Evolutionary conservation across 37 sponge, comb jelly and placozoan species (phyloP).

Genomic region (Halisarca cf. caerulea): DNA sequence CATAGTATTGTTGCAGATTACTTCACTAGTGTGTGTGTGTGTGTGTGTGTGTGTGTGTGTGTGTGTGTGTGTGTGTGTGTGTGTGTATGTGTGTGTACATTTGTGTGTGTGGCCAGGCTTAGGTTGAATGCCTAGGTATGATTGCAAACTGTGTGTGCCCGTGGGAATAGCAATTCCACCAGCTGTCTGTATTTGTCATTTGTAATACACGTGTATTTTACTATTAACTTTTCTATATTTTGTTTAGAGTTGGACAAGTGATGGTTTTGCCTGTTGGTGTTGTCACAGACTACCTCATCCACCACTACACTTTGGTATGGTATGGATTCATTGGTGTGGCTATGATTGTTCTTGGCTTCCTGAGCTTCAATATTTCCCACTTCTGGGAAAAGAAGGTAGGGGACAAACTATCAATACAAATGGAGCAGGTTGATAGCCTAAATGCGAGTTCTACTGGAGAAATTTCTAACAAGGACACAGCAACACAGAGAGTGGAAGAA

Average conservation of each 20-base stretch:
- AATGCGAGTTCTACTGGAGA: not conserved
- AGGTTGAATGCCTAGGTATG: not conserved
- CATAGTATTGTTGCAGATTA: too few relatives aligned
- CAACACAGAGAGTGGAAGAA: not conserved
- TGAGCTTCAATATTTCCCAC: constrained; percentile 47
- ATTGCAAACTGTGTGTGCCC: too few relatives aligned
- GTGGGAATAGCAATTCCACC: too few relatives aligned
- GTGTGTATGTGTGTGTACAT: too few relatives aligned
- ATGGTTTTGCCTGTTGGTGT: constrained; percentile 58
- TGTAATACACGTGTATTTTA: not conserved
- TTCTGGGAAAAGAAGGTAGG: constrained; percentile 15
- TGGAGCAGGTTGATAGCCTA: not conserved
- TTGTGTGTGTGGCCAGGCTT: too few relatives aligned
- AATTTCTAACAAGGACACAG: too few relatives aligned
- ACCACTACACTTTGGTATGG: constrained; percentile 37
- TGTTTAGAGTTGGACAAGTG: constrained; percentile 61
- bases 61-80: too few relatives aligned
- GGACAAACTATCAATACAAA: not conserved
- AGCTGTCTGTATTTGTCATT: too few relatives aligned
- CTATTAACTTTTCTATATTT: not conserved
- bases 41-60: too few relatives aligned
- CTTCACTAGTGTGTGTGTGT: too few relatives aligned
- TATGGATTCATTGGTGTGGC: constrained; percentile 48
- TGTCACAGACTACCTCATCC: constrained; percentile 54
- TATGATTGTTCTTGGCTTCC: constrained; percentile 61